Base-by-base conservation (phyloP, 2,113 vertebrate genomes). In the Oriolus oriolus region DNA sequence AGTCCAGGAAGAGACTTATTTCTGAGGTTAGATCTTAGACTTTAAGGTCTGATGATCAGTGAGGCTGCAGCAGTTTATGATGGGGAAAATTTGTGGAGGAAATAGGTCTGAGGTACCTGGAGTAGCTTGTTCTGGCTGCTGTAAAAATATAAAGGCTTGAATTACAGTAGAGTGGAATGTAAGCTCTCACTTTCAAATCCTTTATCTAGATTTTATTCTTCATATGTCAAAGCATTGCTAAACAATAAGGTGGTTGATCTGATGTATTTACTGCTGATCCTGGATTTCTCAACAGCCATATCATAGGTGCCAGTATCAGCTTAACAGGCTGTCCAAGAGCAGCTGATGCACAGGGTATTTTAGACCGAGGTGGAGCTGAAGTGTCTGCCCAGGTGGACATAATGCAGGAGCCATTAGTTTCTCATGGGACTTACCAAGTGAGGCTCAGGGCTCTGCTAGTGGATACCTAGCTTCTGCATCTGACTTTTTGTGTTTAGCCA, bases 41-140 rank as follows among this genome's bases (percentile, higher is more conserved):
- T 54, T 54, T 70, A 52, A 44, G 45, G 21, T 45, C 21, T 82
- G n/a, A 60, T 78, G 41, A 49, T 14, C 28, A 26, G 24, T 75
- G 30, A 81, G 22, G 6, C 45, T 84, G 22, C 10, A 76, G 27
- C 22, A 74, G 45, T 52, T 89, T 44, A 31, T 63, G 33, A 52
- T 41, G 14, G 24, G 18, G 33, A 4, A 63, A 44, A 7, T 59
- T 35, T 70, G 20, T 17, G 52, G 24, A 66, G 31, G 19, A 92
- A 53, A 7, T 16, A 19, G 17, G 14, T 66, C 20, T 0, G 0
- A 66, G n/a, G 42, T 16, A 66, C 23, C 4, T 3, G 1, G 37
- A 54, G 18, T 20, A 84, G 10, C 21, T 70, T 86, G 16, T 27
- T 86, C 7, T 54, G 60, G 5, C 52, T 18, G 24, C 39, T 44